Base-by-base conservation (phyloP, 2,888 invertebrate species). In the Nycteola revayana region DNA sequence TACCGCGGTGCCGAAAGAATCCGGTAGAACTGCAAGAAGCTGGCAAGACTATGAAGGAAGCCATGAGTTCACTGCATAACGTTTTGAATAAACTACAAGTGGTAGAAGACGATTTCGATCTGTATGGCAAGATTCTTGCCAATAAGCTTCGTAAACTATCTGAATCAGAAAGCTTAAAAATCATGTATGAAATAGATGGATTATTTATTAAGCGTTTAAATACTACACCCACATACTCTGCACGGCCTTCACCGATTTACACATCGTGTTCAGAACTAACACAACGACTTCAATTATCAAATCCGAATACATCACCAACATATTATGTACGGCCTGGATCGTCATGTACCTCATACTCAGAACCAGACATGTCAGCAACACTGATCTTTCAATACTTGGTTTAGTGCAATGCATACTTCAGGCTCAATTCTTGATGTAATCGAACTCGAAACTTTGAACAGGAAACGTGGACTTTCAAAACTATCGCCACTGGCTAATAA, bases 31-130 rank as follows among this genome's bases (percentile, higher is more conserved):
- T 39, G 10, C 29, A 39, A 29, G 32, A 39, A 33, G 32, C 33
- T 39, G 33, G 34, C n/a, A 39, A 29, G 33, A 29, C 32, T 8
- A 34, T 33, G 32, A 38, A 38, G 29, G 28, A 38, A 32, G 32
- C 33, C 21, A 29, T 33, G 11, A 38, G 23, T 32, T 36, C 40
- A 28, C n/a, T n/a, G n/a, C n/a, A n/a, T n/a, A n/a, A n/a, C n/a
- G 35, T 30, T 21, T 29, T 35, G 14, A 35, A 28, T 22, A 28
- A 27, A 33, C 27, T 21, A 23, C 6, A n/a, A 36, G 31, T 36
- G 31, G n/a, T 17, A 4, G 32, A 28, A 21, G 33, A 38, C 25
- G 28, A 28, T 33, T 38, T 25, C n/a, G 32, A 33, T 28, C 24
- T 25, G 14, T 33, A 33, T 21, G 33, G 22, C 28, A 38, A 38